Evolutionary conservation across 2,888 invertebrate species (phyloP).

Genomic region (Pecten maximus): DNA sequence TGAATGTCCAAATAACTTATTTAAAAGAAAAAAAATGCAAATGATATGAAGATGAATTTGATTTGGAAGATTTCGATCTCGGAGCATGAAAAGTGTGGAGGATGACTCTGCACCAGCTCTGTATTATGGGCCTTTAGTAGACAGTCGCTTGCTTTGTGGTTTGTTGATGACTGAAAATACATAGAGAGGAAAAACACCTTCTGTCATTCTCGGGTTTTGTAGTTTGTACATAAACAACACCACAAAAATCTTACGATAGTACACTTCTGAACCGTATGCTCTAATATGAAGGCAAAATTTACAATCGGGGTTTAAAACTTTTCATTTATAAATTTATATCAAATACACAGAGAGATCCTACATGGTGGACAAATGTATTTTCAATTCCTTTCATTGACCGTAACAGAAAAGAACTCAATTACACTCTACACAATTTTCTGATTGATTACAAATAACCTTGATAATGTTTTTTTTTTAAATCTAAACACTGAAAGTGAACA

Average conservation of each 20-base stretch:
- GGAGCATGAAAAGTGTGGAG: conserved; percentile 23
- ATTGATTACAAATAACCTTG: neutral
- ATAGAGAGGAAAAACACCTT: conserved; percentile 33
- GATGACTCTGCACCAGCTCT: conserved; percentile 22
- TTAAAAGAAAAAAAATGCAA: neutral
- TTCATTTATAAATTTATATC: neutral
- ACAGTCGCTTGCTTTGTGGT: neutral
- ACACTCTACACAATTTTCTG: neutral
- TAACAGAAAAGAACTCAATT: neutral
- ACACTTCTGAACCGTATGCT: neutral
- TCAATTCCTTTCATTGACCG: no score
- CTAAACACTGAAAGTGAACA: neutral
- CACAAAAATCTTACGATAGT: neutral
- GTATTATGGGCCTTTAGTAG: conserved; percentile 14
- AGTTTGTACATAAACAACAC: neutral
- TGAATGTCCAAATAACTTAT: neutral
- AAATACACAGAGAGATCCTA: neutral
- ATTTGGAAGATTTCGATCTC: neutral
- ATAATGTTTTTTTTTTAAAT: neutral
- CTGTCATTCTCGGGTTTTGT: neutral
- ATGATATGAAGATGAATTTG: neutral
- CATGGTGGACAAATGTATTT: neutral
- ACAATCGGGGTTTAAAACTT: neutral
- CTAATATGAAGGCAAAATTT: neutral
- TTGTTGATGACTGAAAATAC: conserved; percentile 26